These are phyloP conservation scores for Apoda limacodes DNA, from an alignment of 2,888 invertebrate genomes.

Conservation along the genomic window DNA sequence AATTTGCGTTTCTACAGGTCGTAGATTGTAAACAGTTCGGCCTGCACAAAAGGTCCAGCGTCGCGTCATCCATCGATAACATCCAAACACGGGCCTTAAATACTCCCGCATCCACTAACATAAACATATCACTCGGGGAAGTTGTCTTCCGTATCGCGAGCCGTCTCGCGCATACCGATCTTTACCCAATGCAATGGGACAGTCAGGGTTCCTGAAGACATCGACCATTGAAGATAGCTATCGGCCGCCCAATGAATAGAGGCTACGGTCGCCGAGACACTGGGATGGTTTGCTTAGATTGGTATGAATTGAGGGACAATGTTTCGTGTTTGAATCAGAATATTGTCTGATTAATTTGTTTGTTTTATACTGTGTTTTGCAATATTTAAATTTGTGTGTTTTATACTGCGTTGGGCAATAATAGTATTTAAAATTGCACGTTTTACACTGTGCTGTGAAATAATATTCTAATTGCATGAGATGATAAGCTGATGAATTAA, in stretches of 20 bases:
- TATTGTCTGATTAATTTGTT: too few relatives aligned
- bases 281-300: slow-evolving; percentile 9
- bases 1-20: background rate
- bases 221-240: slow-evolving; percentile 47
- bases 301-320: too few relatives aligned
- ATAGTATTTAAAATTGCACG: too few relatives aligned
- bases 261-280: slow-evolving; percentile 21
- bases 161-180: slow-evolving; percentile 35
- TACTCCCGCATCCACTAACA: slow-evolving; percentile 27
- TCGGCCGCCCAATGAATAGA: slow-evolving; percentile 35
- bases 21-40: too few relatives aligned
- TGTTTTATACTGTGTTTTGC: too few relatives aligned
- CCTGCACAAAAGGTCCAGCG: too few relatives aligned
- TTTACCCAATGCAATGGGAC: slow-evolving; percentile 38
- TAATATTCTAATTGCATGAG: too few relatives aligned
- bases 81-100: slow-evolving; percentile 32
- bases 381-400: too few relatives aligned
- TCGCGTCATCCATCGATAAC: slow-evolving; percentile 24
- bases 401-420: too few relatives aligned
- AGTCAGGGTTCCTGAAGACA: slow-evolving; percentile 34
- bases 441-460: too few relatives aligned
- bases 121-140: slow-evolving; percentile 32
- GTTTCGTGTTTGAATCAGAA: too few relatives aligned
- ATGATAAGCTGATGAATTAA: too few relatives aligned
- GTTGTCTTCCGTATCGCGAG: slow-evolving; percentile 12